Conservation (phyloP, 2,113 vertebrate genomes). For the Sialia sialis region DNA sequence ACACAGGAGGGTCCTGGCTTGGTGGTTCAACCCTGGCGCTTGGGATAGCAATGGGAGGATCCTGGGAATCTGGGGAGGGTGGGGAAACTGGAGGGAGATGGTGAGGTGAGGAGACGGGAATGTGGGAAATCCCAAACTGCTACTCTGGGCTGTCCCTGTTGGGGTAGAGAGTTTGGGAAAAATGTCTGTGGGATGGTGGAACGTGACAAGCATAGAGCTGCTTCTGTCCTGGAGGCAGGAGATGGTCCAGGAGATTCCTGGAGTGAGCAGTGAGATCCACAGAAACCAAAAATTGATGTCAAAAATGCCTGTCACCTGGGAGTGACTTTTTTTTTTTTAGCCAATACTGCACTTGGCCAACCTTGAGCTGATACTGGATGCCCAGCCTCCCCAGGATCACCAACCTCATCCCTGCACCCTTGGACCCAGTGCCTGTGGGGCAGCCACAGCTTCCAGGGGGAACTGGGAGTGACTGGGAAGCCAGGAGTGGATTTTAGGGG, state of each 20-base stretch:
- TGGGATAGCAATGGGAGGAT: not conserved
- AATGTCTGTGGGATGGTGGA: not conserved
- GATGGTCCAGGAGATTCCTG: not conserved
- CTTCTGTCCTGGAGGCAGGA: not conserved
- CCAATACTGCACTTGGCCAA: not conserved
- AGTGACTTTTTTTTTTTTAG: not conserved
- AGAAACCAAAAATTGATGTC: not conserved
- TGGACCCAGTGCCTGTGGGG: not conserved
- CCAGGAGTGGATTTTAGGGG: not conserved
- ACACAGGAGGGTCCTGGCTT: not conserved
- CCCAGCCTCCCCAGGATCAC: not conserved
- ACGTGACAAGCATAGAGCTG: accelerated
- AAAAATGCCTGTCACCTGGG: not conserved
- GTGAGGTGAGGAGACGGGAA: not conserved
- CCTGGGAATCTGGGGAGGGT: not conserved
- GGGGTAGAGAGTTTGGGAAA: not conserved
- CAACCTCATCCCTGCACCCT: not conserved
- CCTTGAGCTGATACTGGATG: accelerated
- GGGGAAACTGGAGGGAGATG: not conserved
- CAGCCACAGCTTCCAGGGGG: not conserved
- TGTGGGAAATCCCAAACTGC: not conserved
- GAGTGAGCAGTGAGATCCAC: not conserved
- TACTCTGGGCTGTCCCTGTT: not conserved
- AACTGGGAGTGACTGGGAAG: not conserved
- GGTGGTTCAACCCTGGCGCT: not conserved